A percentile compares a stretch with the other conserved stretches of the same genome.
These are phyloP conservation scores for Antennarius striatus DNA, from an alignment of 2,113 vertebrate species.

Conservation along the genomic window DNA sequence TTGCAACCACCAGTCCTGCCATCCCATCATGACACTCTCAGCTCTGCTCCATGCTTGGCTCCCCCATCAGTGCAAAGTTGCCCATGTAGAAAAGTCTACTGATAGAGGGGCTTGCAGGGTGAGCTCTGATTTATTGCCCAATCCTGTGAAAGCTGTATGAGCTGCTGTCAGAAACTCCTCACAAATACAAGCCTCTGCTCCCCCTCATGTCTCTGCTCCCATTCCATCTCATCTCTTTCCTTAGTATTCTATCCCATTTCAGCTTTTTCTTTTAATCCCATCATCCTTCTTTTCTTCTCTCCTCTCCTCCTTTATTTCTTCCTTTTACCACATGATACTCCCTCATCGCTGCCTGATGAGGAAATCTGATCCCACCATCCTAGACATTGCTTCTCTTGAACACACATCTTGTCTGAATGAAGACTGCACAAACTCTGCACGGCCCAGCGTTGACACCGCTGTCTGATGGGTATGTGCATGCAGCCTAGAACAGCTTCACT, in stretches of 20 bases:
- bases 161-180: slow-evolving; percentile 44
- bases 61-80: slow-evolving; percentile 53
- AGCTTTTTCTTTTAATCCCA: slow-evolving; percentile 44
- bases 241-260: slow-evolving; percentile 52
- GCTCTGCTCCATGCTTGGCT: slow-evolving; percentile 56
- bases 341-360: slow-evolving; percentile 36
- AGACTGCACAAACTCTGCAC: slow-evolving; percentile 3
- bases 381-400: slow-evolving; percentile 28
- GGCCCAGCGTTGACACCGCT: slow-evolving; percentile 23
- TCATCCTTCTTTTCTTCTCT: slow-evolving; percentile 27
- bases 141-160: slow-evolving; percentile 25
- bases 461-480: slow-evolving; percentile 24
- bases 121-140: slow-evolving; percentile 61
- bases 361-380: slow-evolving; percentile 38
- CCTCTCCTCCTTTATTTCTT: neutral
- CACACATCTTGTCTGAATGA: slow-evolving; percentile 27
- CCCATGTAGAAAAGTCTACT: slow-evolving; percentile 67
- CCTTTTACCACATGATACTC: slow-evolving; percentile 25
- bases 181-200: slow-evolving; percentile 34
- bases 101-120: slow-evolving; percentile 51
- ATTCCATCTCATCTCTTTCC: slow-evolving; percentile 35
- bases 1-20: slow-evolving; percentile 33
- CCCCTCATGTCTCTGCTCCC: slow-evolving; percentile 21
- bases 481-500: slow-evolving; percentile 31
- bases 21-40: slow-evolving; percentile 61